Base-by-base conservation (phyloP, 1,140 invertebrate genomes). In the Akabosia matsudoensis region DNA sequence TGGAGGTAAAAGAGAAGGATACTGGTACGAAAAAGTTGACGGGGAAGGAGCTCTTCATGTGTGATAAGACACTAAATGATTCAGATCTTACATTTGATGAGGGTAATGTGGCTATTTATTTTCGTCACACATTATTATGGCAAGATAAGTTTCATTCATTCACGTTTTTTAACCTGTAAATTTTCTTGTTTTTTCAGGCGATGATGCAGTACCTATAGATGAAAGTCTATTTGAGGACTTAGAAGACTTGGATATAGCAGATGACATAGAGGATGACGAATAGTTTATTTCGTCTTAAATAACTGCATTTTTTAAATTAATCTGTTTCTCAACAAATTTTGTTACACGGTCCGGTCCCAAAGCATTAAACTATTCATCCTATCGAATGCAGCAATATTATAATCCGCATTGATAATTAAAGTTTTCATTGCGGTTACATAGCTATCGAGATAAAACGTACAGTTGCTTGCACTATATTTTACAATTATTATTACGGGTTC, bases 21-120 rank as follows among this genome's bases (percentile, higher is more conserved):
- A 90, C 91, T 76, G 74, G 73, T 64, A 34, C 33, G 33, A 76
- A 77, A 30, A 84, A 84, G 64, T 75, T 84, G 13, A 92, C 91
- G 67, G 95, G 97, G 14, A 90, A 89, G 85, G 95, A 98, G 87
- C 86, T 98, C 33, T 99, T 99, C 86, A 89, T 97, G 85, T 90
- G 88, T 74, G 96, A 99, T 85, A 92, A 91, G 79, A 94, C 94
- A 1, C 87, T 98, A 73, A 94, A 93, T 87, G 93, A 97, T 83
- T 98, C 96, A 52, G 97, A 99, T 88, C 89, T 98, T 22, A 94
- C 96, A 86, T 98, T 97, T 86, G 92, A 96, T 85, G 93, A 94
- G 88, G 93, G 93, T 92, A 87, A 86, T n/a, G n/a, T n/a, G n/a
- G 79, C 85, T 84, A 64, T 79, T 76, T 78, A 51, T 74, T 71